A percentile compares a stretch with the other conserved stretches of the same genome.
Evolutionary conservation across 2,888 invertebrate species (phyloP).

Genomic region (Leucophora obtusa): DNA sequence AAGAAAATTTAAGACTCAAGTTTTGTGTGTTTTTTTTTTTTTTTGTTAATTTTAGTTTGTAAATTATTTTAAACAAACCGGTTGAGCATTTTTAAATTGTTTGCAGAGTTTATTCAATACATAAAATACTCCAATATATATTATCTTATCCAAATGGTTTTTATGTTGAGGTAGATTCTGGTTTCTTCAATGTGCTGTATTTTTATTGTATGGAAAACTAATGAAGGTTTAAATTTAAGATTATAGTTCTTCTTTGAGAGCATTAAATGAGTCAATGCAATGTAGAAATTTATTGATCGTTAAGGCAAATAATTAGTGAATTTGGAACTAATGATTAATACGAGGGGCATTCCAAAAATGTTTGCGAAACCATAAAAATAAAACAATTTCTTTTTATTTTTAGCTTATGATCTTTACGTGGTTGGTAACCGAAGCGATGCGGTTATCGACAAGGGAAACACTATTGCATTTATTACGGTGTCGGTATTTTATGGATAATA

Average conservation of each 20-base stretch:
- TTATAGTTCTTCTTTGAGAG: conserved; percentile 7
- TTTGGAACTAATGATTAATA: conserved; percentile 22
- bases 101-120: conserved; percentile 16
- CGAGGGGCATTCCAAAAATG: too few species aligned
- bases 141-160: conserved; percentile 58
- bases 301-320: conserved; percentile 14
- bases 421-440: too few species aligned
- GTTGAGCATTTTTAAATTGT: conserved; percentile 35
- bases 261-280: conserved; percentile 43
- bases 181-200: conserved; percentile 8
- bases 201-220: conserved; percentile 10
- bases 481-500: too few species aligned
- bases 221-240: conserved; percentile 46
- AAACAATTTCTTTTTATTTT: too few species aligned
- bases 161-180: conserved; percentile 65
- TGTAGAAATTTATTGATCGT: conserved; percentile 56
- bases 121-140: conserved; percentile 21
- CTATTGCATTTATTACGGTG: too few species aligned
- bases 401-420: too few species aligned
- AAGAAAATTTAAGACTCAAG: conserved; percentile 46
- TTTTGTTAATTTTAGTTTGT: background rate
- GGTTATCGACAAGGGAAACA: too few species aligned
- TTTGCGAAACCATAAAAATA: too few species aligned
- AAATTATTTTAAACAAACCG: conserved; percentile 41
- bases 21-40: conserved; percentile 15